Percentiles rank a stretch among this genome's conserved stretches.
Evolutionary conservation across 2,113 vertebrate genomes (phyloP).

Genomic region (Parotia lawesii): DNA sequence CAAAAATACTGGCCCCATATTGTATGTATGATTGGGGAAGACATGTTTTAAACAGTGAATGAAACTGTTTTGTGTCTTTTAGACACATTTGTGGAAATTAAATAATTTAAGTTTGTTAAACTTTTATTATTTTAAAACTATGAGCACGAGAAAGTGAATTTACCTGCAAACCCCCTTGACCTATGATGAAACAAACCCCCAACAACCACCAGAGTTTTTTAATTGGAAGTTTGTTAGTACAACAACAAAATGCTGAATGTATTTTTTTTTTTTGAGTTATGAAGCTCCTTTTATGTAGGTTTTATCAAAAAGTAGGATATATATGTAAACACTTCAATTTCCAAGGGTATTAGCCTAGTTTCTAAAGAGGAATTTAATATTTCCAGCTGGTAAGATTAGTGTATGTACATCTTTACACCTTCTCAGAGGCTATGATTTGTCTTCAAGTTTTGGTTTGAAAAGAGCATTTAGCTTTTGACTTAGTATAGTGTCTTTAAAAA

Average conservation of each 20-base stretch:
- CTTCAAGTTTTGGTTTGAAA: conserved; percentile 16
- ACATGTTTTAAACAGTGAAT: not conserved
- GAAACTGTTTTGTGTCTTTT: not conserved
- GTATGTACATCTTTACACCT: not conserved
- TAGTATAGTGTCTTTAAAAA: not conserved
- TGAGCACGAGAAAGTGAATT: not conserved
- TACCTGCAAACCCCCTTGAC: not conserved
- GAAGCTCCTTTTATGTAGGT: conserved; percentile 20
- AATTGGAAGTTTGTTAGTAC: not conserved
- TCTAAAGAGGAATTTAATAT: conserved; percentile 26
- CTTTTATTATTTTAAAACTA: not conserved
- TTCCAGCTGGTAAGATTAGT: conserved; percentile 27
- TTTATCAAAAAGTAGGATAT: conserved; percentile 31
- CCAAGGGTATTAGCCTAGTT: conserved; percentile 34
- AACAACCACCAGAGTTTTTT: not conserved
- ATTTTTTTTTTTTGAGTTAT: conserved; percentile 3
- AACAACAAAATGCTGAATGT: not conserved
- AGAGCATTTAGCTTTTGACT: not conserved
- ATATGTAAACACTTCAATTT: conserved; percentile 30
- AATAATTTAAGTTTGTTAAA: not conserved
- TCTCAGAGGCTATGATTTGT: not conserved
- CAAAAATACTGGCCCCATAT: not conserved
- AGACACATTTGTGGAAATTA: not conserved
- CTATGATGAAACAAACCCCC: not conserved
- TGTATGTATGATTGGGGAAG: not conserved